phyloP scores from a whole-genome alignment of 2,113 vertebrate genomes.

The Pipa parva region DNA sequence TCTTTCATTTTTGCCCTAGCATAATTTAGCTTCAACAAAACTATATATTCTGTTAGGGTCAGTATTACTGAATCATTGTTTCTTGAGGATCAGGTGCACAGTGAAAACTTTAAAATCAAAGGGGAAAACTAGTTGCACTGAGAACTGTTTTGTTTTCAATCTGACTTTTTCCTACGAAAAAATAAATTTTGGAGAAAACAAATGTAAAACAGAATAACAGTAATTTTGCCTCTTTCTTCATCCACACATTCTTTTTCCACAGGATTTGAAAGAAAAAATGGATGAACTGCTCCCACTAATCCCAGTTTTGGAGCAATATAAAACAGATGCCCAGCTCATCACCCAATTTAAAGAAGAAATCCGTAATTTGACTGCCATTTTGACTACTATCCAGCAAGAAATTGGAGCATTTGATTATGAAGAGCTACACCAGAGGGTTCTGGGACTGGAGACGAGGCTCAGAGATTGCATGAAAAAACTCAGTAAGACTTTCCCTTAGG shows the following conservation, averaged over 20 bases:
- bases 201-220: too few species aligned
- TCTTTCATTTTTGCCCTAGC: too few species aligned
- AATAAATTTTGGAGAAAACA: too few species aligned
- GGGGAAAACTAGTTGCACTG: too few species aligned
- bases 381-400: conserved; percentile 93
- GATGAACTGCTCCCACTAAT: conserved; percentile 92
- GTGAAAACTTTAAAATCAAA: too few species aligned
- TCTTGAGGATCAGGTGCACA: too few species aligned
- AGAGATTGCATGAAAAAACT: conserved; percentile 97
- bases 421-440: conserved; percentile 86
- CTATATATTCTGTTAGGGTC: too few species aligned
- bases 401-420: conserved; percentile 94
- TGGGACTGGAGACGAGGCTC: conserved; percentile 85
- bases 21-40: too few species aligned
- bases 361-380: conserved; percentile 83
- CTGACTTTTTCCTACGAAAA: too few species aligned
- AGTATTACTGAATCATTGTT: too few species aligned
- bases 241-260: conserved; percentile 44
- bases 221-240: too few species aligned
- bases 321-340: conserved; percentile 91
- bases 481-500: conserved; percentile 85
- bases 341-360: conserved; percentile 97
- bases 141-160: too few species aligned
- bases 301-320: conserved; percentile 96
- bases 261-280: conserved; percentile 97